These are phyloP conservation scores for Ophion slaviceki DNA, from an alignment of 2,888 invertebrate species.

Conservation along the genomic window DNA sequence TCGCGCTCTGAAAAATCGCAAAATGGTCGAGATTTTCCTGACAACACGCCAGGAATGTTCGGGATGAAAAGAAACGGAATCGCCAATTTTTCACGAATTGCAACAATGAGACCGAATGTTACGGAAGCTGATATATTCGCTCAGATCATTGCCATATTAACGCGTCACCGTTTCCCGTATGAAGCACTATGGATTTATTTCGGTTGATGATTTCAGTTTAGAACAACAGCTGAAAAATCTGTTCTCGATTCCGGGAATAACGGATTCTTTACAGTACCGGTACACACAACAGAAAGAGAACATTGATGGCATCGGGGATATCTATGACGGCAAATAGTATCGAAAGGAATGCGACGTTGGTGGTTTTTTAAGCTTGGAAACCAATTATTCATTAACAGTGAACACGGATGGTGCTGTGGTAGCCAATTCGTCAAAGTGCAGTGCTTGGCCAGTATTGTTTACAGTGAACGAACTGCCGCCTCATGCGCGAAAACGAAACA, in stretches of 20 bases:
- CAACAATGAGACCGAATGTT: slow-evolving; percentile 20
- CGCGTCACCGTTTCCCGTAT: slow-evolving; percentile 20
- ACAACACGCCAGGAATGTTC: slow-evolving; percentile 20
- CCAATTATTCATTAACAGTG: slow-evolving; percentile 44
- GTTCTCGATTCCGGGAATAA: slow-evolving; percentile 17
- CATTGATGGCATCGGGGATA: not conserved
- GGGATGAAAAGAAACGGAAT: not conserved
- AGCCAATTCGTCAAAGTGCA: slow-evolving; percentile 36
- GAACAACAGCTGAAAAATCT: not conserved
- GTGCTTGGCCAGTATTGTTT: slow-evolving; percentile 56
- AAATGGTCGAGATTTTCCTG: not conserved
- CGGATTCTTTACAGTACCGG: slow-evolving; percentile 21
- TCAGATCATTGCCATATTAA: slow-evolving; percentile 23
- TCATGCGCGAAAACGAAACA: slow-evolving; percentile 59
- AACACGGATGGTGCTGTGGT: slow-evolving; percentile 36
- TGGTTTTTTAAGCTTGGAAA: slow-evolving; percentile 34
- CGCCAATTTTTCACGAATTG: slow-evolving; percentile 10
- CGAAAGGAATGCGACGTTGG: slow-evolving; percentile 21
- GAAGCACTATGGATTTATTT: slow-evolving; percentile 24
- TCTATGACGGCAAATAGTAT: slow-evolving; percentile 19
- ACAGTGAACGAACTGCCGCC: slow-evolving; percentile 60
- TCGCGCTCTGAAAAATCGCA: not conserved
- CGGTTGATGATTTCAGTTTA: not conserved
- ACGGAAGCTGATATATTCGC: slow-evolving; percentile 6
- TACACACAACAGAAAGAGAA: slow-evolving; percentile 14